Base-by-base conservation (phyloP, 2,113 vertebrate genomes). In the Pholis gunnellus region DNA sequence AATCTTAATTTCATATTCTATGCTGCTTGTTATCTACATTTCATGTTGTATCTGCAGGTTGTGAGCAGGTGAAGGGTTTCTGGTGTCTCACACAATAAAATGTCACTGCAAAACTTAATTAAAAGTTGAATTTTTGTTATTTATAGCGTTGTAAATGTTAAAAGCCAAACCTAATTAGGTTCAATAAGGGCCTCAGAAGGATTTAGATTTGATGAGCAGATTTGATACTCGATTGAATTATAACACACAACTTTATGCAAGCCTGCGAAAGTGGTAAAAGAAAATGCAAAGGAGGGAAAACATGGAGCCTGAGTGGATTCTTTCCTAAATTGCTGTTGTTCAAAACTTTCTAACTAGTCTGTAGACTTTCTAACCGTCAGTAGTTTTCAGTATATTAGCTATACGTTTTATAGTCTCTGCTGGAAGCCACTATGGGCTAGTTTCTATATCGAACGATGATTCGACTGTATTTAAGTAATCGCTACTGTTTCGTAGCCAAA, bases 381-480 rank as follows among this genome's bases (percentile, higher is more conserved):
- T 27, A 66, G 31, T 59, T 73, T 87, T 14, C 67, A 9, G 36
- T 64, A 2, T 46, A 27, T 29, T 8, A 69, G 73, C 48, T 57
- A 44, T n/a, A 44, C 31, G 42, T 8, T 68, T 71, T 29, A 77
- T 18, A 40, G 17, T 67, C 48, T 54, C 27, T 17, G 29, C 34
- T 67, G 27, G 31, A 66, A 80, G 18, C 48, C 67, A 73, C 34
- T 72, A 65, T 54, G 11, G 25, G 14, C 40, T 72, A 69, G 31
- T 54, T 73, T 36, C 18, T 73, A 20, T 59, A 64, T 59, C 40
- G 17, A 57, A 50, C 22, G 42, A 75, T 61, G 36, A 48, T 40
- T 54, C 15, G 4, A 38, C 72, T 18, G 15, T 60, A 38, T 75
- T 61, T 36, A 60, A 65, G 73, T 85, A 72, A 85, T 74, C 86